A percentile compares a stretch with the other conserved stretches of the same genome.
phyloP scores from a whole-genome alignment of 2,113 vertebrate genomes.

The Lagopus muta region DNA sequence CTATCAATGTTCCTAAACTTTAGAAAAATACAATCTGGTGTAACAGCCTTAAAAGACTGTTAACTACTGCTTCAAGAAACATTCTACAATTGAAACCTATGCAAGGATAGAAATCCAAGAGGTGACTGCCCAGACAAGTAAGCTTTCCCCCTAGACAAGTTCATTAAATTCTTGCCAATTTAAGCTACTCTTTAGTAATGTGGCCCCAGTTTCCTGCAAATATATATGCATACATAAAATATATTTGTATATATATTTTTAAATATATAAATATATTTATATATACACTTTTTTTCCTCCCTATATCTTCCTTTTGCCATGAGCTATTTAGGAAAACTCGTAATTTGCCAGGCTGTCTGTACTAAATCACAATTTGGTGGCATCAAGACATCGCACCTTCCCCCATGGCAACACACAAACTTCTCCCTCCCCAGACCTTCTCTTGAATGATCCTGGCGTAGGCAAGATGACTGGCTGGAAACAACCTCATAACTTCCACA shows the following conservation, averaged over 20 bases:
- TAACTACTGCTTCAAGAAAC: constrained; percentile 34
- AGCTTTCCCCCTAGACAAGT: background rate
- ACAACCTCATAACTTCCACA: background rate
- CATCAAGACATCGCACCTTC: background rate
- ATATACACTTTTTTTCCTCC: background rate
- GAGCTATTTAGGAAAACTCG: background rate
- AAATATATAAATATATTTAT: no score
- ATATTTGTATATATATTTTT: no score
- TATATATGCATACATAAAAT: no score
- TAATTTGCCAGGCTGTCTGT: fast-evolving
- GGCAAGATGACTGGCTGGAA: background rate
- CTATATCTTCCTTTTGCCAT: background rate
- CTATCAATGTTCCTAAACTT: constrained; percentile 72
- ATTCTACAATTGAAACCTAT: constrained; percentile 4
- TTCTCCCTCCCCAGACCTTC: background rate
- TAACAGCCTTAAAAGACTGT: constrained; percentile 35
- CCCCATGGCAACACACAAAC: background rate
- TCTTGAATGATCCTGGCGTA: background rate
- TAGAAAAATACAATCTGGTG: constrained; percentile 71
- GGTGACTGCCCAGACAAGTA: background rate
- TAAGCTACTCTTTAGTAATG: background rate
- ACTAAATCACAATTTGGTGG: background rate
- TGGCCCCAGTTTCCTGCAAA: fast-evolving
- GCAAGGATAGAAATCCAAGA: background rate
- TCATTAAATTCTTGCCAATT: constrained; percentile 23